These are phyloP conservation scores for Troilus luridus DNA, from an alignment of 2,888 invertebrate genomes.

Conservation along the genomic window DNA sequence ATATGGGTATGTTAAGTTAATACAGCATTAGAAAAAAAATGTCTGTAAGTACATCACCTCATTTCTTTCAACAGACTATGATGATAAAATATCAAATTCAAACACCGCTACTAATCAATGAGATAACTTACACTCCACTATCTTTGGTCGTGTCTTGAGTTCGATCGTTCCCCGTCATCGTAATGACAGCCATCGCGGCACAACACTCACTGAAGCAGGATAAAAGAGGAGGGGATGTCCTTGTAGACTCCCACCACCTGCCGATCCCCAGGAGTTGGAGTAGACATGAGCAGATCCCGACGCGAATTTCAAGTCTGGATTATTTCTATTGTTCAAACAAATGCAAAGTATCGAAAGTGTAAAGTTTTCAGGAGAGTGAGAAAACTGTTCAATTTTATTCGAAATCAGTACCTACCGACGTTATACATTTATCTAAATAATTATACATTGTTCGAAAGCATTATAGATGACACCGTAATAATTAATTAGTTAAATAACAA, in stretches of 20 bases:
- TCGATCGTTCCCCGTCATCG: background rate
- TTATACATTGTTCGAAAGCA: too few relatives aligned
- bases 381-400: too few relatives aligned
- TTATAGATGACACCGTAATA: too few relatives aligned
- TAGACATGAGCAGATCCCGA: background rate
- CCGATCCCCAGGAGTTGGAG: background rate
- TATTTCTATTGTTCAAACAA: too few relatives aligned
- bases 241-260: background rate
- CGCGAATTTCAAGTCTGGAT: background rate
- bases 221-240: background rate
- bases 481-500: too few relatives aligned
- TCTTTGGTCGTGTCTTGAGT: conserved; percentile 17
- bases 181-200: conserved; percentile 23
- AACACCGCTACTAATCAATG: background rate
- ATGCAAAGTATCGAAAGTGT: too few relatives aligned
- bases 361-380: too few relatives aligned
- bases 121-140: conserved; percentile 23
- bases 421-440: too few relatives aligned
- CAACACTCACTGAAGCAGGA: background rate
- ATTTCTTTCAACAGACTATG: background rate
- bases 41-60: background rate
- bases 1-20: too few relatives aligned
- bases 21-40: background rate
- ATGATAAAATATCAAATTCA: background rate
- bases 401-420: too few relatives aligned